Evolutionary conservation across 2,888 invertebrate genomes (phyloP).

Genomic region (Mesorhabditis spiculigera): DNA sequence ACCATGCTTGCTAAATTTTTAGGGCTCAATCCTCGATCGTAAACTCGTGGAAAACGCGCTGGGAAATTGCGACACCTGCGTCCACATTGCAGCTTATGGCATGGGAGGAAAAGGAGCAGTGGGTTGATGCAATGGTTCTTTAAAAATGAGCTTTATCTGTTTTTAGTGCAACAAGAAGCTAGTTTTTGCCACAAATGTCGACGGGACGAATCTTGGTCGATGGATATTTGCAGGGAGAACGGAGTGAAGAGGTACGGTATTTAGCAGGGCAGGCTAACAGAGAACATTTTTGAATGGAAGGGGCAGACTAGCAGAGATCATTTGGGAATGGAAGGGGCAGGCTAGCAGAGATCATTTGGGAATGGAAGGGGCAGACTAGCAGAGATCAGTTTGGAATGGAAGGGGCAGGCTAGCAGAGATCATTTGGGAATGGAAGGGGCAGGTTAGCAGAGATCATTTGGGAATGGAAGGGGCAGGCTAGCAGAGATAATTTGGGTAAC

Average conservation of each 20-base stretch:
- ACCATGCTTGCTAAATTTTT: too few species aligned
- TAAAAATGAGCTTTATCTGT: neutral
- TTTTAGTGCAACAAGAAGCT: slow-evolving; percentile 1
- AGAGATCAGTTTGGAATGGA: too few species aligned
- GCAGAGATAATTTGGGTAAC: neutral
- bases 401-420: too few species aligned
- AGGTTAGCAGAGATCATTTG: neutral
- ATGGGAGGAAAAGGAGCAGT: neutral
- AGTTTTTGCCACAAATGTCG: slow-evolving; percentile 2
- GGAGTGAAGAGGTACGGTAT: neutral
- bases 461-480: too few species aligned
- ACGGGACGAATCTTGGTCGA: neutral
- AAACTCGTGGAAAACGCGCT: neutral
- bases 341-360: too few species aligned
- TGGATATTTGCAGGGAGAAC: neutral
- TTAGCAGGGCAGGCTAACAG: too few species aligned
- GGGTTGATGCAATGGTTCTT: neutral
- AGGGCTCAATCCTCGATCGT: neutral
- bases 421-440: too few species aligned
- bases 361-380: too few species aligned
- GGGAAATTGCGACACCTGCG: neutral
- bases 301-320: too few species aligned
- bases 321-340: too few species aligned
- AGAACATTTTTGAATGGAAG: too few species aligned
- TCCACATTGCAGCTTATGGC: neutral